Base-by-base conservation (phyloP, 2,888 invertebrate genomes). In the Artemia sp. region DNA sequence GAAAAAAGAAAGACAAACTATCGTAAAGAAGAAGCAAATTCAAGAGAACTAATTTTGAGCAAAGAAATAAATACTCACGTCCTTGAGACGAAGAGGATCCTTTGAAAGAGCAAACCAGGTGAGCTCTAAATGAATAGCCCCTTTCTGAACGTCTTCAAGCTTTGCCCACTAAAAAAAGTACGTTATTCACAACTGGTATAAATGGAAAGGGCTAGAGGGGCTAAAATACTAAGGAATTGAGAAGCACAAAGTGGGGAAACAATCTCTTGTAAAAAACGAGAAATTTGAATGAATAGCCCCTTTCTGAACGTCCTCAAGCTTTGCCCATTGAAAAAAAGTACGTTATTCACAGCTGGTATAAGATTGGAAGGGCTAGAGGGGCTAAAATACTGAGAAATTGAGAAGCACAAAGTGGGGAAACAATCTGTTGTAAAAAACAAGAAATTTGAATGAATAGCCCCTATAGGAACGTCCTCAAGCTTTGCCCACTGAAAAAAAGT, bases 141-240 rank as follows among this genome's bases (percentile, higher is more conserved):
- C 97, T 76, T 92, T 91, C 78, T 93, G 94, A 10, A 93, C 94
- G 79, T 92, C 89, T 78, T 96, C 94, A 74, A 98, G 82, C 0
- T 92, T 90, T 73, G 93, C 83, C 95, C 97, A 96, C 92, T 95
- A 79, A 69, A 70, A 53, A 67, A 67, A 67, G 67, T 9, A 24
- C 9, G 52, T 14, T 12, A 58, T n/a, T 69, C 14, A 69, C 0
- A 52, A 9, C 12, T 3, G 38, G 51, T 12, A 69, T 51, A 52
- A 67, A 52, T 51, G 38, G 52, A 50, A 0, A 70, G 52, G 51
- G 12, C 14, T 12, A 51, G n/a, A n/a, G n/a, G n/a, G n/a, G n/a
- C n/a, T n/a, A n/a, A n/a, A n/a, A n/a, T n/a, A n/a, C n/a, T n/a
- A n/a, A n/a, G n/a, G n/a, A n/a, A n/a, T n/a, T n/a, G n/a, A n/a